These are phyloP conservation scores for Drosophila trapezifrons DNA, from an alignment of 1,140 invertebrate genomes.

Conservation along the genomic window DNA sequence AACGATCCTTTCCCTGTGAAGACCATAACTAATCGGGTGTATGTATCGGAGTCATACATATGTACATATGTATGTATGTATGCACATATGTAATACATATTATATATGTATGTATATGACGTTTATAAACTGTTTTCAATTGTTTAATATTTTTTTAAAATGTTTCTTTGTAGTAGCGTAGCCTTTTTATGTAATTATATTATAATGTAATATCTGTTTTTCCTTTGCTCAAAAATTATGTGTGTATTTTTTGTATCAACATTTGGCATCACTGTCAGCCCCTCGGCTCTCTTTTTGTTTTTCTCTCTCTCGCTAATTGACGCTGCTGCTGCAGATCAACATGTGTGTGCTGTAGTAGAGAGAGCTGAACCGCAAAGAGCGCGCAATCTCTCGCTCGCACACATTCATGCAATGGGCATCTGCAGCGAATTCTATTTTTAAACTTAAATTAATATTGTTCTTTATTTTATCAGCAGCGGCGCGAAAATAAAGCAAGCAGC, in stretches of 20 bases:
- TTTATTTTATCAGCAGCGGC: constrained; percentile 80
- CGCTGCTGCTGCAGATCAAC: constrained; percentile 38
- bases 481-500: constrained; percentile 70
- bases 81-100: no score
- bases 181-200: no score
- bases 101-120: no score
- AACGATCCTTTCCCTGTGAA: no score
- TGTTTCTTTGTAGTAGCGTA: no score
- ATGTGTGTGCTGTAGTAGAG: constrained; percentile 38
- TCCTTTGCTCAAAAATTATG: not conserved
- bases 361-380: constrained; percentile 5
- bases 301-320: constrained; percentile 13
- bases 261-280: constrained; percentile 20
- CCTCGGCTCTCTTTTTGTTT: constrained; percentile 11
- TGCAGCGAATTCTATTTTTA: constrained; percentile 80
- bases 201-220: not conserved
- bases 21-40: no score
- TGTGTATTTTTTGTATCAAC: not conserved
- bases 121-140: no score
- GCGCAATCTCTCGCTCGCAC: constrained; percentile 55
- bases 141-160: no score
- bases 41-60: no score
- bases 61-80: not conserved
- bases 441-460: constrained; percentile 83
- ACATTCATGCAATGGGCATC: constrained; percentile 74